phyloP scores from a whole-genome alignment of 2,113 vertebrate species.

The Capricornis sumatraensis region DNA sequence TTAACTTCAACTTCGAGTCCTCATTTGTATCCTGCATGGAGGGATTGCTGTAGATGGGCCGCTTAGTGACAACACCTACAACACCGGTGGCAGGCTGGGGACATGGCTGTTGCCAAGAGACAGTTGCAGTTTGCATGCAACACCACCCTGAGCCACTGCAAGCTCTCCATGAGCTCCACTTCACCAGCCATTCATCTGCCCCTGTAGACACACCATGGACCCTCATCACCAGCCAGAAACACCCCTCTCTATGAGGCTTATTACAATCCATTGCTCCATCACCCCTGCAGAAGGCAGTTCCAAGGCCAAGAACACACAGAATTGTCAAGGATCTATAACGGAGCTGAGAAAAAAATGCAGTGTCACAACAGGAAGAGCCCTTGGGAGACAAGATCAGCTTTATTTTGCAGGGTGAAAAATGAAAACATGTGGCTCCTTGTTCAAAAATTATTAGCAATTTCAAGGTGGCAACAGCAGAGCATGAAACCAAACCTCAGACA shows the following conservation, averaged over 20 bases:
- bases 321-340: not conserved
- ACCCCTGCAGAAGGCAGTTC: not conserved
- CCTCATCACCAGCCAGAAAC: not conserved
- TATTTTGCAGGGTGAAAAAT: not conserved
- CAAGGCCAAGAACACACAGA: rapidly evolving
- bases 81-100: not conserved
- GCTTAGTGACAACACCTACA: not conserved
- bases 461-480: not conserved
- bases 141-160: not conserved
- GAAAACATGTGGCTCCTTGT: not conserved
- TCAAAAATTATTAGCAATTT: not conserved
- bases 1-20: not conserved
- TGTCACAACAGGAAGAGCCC: not conserved
- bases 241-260: not conserved
- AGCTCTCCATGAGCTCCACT: not conserved
- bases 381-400: not conserved
- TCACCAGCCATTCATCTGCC: not conserved
- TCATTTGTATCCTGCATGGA: not conserved
- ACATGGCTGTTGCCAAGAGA: not conserved
- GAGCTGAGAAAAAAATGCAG: not conserved
- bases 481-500: not conserved
- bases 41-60: not conserved
- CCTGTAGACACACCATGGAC: not conserved
- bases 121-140: not conserved
- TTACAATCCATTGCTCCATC: not conserved